These are phyloP conservation scores for Apamea sordens DNA, from an alignment of 2,888 invertebrate species.

Conservation along the genomic window DNA sequence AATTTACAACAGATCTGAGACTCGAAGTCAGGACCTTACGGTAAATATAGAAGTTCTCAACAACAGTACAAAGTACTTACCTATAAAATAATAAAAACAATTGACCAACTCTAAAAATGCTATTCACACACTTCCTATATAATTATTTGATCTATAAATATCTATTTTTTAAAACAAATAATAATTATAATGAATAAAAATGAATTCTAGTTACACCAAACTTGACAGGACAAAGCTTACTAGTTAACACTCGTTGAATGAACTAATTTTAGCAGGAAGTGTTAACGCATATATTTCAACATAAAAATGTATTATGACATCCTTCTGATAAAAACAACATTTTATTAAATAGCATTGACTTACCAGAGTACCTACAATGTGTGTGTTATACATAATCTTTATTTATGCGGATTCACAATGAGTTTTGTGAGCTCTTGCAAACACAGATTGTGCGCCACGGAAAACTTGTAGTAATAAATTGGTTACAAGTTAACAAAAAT, in stretches of 20 bases:
- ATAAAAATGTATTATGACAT: conserved; percentile 38
- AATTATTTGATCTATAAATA: background rate
- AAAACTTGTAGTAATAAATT: background rate
- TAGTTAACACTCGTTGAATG: conserved; percentile 5
- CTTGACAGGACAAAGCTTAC: background rate
- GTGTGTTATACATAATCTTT: conserved; percentile 2
- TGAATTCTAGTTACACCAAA: background rate
- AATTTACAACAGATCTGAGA: background rate
- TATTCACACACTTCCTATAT: conserved; percentile 5
- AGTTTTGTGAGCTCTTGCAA: background rate
- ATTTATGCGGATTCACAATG: background rate
- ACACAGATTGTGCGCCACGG: background rate
- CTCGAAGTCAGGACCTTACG: no score
- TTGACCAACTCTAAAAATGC: background rate
- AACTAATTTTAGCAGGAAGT: conserved; percentile 43
- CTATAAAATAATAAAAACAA: background rate
- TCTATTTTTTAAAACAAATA: background rate
- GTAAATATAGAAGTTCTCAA: background rate
- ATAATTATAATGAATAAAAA: background rate
- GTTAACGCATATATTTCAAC: conserved; percentile 29
- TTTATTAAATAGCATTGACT: conserved; percentile 8
- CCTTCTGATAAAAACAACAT: conserved; percentile 44
- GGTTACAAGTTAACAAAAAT: background rate
- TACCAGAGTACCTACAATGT: background rate
- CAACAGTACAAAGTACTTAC: conserved; percentile 19